Base-by-base conservation (phyloP, 2,888 invertebrate genomes). In the Rhagium mordax region DNA sequence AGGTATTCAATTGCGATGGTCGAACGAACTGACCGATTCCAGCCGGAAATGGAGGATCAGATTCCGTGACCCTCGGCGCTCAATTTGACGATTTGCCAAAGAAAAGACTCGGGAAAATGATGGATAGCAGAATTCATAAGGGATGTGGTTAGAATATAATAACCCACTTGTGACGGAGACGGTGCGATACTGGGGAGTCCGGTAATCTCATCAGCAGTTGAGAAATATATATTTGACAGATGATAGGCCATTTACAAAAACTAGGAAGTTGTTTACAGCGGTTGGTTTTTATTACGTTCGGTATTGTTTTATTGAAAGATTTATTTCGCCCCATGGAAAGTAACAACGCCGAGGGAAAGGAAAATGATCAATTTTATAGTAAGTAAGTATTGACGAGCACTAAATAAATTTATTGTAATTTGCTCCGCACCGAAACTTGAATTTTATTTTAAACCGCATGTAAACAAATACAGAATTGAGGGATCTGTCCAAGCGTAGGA, bases 81-180 rank as follows among this genome's bases (percentile, higher is more conserved):
- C 83, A 81, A 84, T 85, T 85, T 85, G 85, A 85, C 84, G 84
- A 85, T 85, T 84, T 84, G 84, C 82, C 83, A 84, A 84, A 83
- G 82, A 84, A 82, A 81, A 83, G 84, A 82, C 82, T 83, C 81
- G 71, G 80, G 76, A 61, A 83, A 82, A 84, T 85, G 86, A 86
- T 85, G 84, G 84, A 86, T 86, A 79, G 83, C 81, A 82, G 81
- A 86, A 84, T 83, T 84, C 84, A 84, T 85, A 81, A 82, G 82
- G 80, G 83, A 84, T 84, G 85, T 81, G 83, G 81, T 76, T 75
- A 79, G 84, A 85, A 85, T 85, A 85, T 85, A 84, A 85, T 85
- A 85, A 85, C 84, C 82, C 83, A 82, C 84, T 84, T 84, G 84
- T 81, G 82, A 78, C 75, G 77, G 72, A 76, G 71, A 57, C 66